Evolutionary conservation across 2,113 vertebrate species (phyloP).

Genomic region (Arothron firmamentum): DNA sequence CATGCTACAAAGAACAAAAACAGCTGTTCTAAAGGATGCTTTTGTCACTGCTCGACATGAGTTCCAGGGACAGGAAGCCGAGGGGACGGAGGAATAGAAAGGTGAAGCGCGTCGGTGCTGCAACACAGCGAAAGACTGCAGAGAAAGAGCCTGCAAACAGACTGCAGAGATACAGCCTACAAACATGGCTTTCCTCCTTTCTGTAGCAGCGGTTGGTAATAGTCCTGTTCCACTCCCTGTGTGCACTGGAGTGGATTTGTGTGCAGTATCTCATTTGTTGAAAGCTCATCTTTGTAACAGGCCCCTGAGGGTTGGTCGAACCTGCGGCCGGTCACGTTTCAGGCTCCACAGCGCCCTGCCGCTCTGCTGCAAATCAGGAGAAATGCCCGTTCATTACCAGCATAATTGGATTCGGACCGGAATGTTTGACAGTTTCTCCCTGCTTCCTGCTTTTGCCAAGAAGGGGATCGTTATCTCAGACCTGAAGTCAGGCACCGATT

Average conservation of each 20-base stretch:
- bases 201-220: constrained; percentile 37
- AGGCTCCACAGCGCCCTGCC: constrained; percentile 13
- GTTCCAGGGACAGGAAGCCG: no score
- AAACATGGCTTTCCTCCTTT: constrained; percentile 25
- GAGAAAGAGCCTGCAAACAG: background rate
- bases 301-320: constrained; percentile 54
- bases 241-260: constrained; percentile 33
- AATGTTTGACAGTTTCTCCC: constrained; percentile 56
- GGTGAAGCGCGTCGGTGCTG: background rate
- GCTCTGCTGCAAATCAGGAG: constrained; percentile 25
- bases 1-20: constrained; percentile 15
- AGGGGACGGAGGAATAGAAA: background rate
- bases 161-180: background rate
- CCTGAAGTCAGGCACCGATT: constrained; percentile 29
- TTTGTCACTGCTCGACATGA: background rate
- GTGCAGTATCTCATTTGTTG: constrained; percentile 38
- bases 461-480: constrained; percentile 43
- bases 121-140: background rate
- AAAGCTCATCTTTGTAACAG: constrained; percentile 64
- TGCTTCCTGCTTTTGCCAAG: constrained; percentile 42
- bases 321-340: constrained; percentile 61
- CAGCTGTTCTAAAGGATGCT: constrained; percentile 53
- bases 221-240: constrained; percentile 56
- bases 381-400: constrained; percentile 43
- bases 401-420: constrained; percentile 55